A percentile compares a stretch with the other conserved stretches of the same genome.
Conservation (phyloP, 2,113 vertebrate genomes). For the Ophthalmolycus amberensis region DNA sequence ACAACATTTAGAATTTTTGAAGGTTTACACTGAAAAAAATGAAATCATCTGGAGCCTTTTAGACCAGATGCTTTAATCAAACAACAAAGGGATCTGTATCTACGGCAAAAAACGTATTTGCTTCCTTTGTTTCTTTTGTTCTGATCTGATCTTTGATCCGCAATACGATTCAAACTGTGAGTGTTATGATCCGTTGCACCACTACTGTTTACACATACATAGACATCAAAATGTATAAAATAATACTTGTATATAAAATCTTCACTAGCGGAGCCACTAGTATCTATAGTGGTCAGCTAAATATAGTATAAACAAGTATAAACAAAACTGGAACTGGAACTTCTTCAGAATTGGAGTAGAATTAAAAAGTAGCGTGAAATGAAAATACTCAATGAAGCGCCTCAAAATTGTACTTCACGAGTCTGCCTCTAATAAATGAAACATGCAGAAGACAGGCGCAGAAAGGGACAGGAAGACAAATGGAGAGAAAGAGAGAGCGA, state of each 20-base stretch:
- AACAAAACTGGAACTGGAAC: background rate
- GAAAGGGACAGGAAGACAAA: background rate
- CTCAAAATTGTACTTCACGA: background rate
- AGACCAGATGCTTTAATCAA: too few relatives aligned
- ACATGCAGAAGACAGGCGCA: slow-evolving; percentile 5
- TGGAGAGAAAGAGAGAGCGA: background rate
- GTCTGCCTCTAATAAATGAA: background rate
- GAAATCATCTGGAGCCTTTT: too few relatives aligned
- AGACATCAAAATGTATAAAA: background rate
- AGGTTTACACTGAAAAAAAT: too few relatives aligned
- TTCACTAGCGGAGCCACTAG: background rate
- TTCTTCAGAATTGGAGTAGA: background rate
- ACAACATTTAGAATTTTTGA: too few relatives aligned
- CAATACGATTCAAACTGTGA: too few relatives aligned
- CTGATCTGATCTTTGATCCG: too few relatives aligned
- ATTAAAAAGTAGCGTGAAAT: background rate
- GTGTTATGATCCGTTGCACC: too few relatives aligned
- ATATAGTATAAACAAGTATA: background rate
- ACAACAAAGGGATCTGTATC: too few relatives aligned
- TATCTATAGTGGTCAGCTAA: background rate
- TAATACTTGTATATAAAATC: background rate
- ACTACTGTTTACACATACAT: background rate
- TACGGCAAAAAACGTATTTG: too few relatives aligned
- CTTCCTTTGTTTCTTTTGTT: too few relatives aligned
- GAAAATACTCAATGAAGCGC: background rate